phyloP scores from a whole-genome alignment of 2,113 vertebrate genomes.

The Channa maculata region DNA sequence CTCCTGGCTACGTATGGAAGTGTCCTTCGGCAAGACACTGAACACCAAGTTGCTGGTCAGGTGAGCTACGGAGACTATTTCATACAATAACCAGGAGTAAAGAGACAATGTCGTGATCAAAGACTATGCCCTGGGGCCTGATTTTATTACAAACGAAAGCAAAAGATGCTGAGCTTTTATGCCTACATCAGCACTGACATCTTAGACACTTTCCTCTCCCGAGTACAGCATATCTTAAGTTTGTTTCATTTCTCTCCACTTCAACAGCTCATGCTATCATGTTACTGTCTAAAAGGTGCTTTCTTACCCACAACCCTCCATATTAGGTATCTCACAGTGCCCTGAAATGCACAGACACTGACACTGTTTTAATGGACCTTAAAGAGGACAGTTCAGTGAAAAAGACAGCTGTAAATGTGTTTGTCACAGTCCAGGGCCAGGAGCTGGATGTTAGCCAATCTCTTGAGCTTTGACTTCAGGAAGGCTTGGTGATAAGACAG shows the following conservation, averaged over 20 bases:
- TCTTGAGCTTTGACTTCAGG: conserved; percentile 17
- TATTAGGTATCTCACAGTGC: neutral
- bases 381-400: conserved; percentile 9
- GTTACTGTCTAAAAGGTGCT: conserved; percentile 19
- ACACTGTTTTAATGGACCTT: conserved; percentile 20
- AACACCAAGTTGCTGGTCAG: no score
- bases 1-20: no score
- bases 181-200: conserved; percentile 33
- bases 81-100: conserved; percentile 42
- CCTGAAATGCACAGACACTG: conserved; percentile 9
- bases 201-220: conserved; percentile 12
- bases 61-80: conserved; percentile 37
- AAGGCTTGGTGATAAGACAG: conserved; percentile 5
- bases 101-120: conserved; percentile 60
- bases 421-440: conserved; percentile 27
- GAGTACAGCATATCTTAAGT: conserved; percentile 13
- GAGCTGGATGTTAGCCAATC: conserved; percentile 13
- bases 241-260: conserved; percentile 25
- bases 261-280: conserved; percentile 17
- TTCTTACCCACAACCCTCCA: no score
- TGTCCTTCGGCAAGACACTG: no score
- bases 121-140: conserved; percentile 54
- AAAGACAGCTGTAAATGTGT: conserved; percentile 22
- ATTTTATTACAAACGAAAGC: conserved; percentile 44
- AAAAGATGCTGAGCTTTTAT: conserved; percentile 6